A percentile compares a stretch with the other conserved stretches of the same genome.
Evolutionary conservation across 2,888 invertebrate genomes (phyloP).

Genomic region (Crossocerus cetratus): DNA sequence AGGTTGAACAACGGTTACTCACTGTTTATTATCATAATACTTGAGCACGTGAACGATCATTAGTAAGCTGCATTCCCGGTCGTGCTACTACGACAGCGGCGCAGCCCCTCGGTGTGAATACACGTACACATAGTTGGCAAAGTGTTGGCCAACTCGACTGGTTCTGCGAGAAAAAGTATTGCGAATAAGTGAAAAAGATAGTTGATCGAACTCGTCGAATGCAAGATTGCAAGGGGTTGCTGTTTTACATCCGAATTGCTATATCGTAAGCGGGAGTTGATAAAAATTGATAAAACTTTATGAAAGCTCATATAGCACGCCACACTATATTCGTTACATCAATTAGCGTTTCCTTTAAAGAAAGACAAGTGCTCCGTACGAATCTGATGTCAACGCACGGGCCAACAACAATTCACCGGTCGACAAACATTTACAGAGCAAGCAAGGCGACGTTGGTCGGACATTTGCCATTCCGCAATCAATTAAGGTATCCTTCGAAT

Average conservation of each 20-base stretch:
- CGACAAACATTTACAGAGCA: no score
- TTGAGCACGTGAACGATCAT: slow-evolving; percentile 38
- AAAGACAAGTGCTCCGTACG: not conserved
- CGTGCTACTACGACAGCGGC: no score
- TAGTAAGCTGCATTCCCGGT: slow-evolving; percentile 17
- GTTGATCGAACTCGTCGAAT: no score
- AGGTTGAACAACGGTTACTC: slow-evolving; percentile 33
- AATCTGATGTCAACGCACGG: not conserved
- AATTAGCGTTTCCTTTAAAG: not conserved
- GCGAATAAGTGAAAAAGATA: not conserved
- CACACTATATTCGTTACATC: not conserved
- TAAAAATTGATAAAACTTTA: not conserved
- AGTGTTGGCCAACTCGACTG: no score
- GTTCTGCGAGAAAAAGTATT: not conserved
- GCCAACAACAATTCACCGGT: not conserved
- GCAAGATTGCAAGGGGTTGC: not conserved
- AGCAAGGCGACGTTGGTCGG: no score
- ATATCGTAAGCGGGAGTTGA: no score
- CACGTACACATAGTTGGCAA: no score
- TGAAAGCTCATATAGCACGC: not conserved
- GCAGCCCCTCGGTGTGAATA: no score
- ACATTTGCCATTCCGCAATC: not conserved
- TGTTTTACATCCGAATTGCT: no score
- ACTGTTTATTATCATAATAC: slow-evolving; percentile 45
- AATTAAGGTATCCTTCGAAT: not conserved